Conservation (phyloP, 2,888 invertebrate species). For the Tupiocoris notatus region DNA sequence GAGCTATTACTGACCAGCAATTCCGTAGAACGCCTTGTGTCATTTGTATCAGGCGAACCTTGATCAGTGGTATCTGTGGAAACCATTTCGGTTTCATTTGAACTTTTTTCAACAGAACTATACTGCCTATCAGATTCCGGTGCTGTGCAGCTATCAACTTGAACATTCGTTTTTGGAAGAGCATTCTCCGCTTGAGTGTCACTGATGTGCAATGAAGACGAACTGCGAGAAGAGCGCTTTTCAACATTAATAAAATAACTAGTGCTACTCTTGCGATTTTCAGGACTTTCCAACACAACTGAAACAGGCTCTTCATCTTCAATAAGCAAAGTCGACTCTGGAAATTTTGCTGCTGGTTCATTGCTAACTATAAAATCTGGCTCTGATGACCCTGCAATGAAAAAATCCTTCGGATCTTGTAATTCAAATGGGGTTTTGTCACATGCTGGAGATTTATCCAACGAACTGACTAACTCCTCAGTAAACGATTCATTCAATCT, state of each 20-base stretch:
- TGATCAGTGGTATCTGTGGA: neutral
- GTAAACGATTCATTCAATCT: too few species aligned
- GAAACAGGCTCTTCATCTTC: too few species aligned
- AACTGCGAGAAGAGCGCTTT: neutral
- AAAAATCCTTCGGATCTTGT: neutral
- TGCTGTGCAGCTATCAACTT: neutral
- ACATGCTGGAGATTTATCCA: neutral
- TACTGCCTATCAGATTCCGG: neutral
- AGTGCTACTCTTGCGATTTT: neutral
- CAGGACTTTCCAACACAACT: neutral
- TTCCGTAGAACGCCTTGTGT: too few species aligned
- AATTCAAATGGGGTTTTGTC: neutral
- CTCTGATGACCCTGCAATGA: neutral
- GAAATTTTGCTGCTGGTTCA: neutral
- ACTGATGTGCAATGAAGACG: too few species aligned
- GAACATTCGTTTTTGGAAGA: neutral
- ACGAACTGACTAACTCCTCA: too few species aligned
- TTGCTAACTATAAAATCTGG: neutral
- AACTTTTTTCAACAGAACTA: neutral
- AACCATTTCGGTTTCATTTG: neutral
- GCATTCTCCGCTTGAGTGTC: too few species aligned
- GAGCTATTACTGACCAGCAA: too few species aligned
- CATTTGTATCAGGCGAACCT: neutral
- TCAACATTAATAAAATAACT: neutral
- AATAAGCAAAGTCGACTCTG: too few species aligned